phyloP scores from a whole-genome alignment of 2,113 vertebrate species.

The Pangasianodon gigas region DNA sequence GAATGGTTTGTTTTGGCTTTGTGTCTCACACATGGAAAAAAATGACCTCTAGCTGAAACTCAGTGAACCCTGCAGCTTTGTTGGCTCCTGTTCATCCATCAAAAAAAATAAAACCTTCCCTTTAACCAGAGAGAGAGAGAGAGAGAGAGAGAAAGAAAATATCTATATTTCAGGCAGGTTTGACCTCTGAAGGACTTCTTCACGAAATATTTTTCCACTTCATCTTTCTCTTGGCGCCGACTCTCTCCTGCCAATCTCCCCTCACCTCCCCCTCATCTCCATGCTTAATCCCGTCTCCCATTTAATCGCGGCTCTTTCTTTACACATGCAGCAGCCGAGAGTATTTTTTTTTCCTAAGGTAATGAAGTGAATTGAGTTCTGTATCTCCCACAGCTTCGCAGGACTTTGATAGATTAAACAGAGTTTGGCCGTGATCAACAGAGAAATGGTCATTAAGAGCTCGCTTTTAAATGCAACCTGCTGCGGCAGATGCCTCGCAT shows the following conservation, averaged over 20 bases:
- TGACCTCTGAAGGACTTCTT: slow-evolving; percentile 35
- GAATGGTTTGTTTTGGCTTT: slow-evolving; percentile 18
- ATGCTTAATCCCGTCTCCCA: slow-evolving; percentile 38
- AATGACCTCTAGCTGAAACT: slow-evolving; percentile 37
- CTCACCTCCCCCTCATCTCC: slow-evolving; percentile 23
- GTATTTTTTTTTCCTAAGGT: slow-evolving; percentile 42
- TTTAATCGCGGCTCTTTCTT: slow-evolving; percentile 46
- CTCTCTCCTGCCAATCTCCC: background rate
- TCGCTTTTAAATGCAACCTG: slow-evolving; percentile 52
- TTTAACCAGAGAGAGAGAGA: background rate
- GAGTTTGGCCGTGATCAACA: slow-evolving; percentile 61
- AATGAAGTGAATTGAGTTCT: slow-evolving; percentile 53
- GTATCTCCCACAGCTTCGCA: slow-evolving; percentile 50
- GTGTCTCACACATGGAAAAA: background rate
- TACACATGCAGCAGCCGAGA: background rate
- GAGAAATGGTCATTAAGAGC: slow-evolving; percentile 60
- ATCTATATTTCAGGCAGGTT: slow-evolving; percentile 31
- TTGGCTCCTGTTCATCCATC: slow-evolving; percentile 26
- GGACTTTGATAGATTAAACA: slow-evolving; percentile 67
- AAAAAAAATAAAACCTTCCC: slow-evolving; percentile 23
- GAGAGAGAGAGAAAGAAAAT: background rate
- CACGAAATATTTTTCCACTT: slow-evolving; percentile 1
- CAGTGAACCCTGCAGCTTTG: slow-evolving; percentile 36
- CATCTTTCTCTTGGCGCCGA: background rate
- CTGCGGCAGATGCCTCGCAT: slow-evolving; percentile 59